phyloP scores from a whole-genome alignment of 1,140 invertebrate species.

The Medauroidea extradentata region DNA sequence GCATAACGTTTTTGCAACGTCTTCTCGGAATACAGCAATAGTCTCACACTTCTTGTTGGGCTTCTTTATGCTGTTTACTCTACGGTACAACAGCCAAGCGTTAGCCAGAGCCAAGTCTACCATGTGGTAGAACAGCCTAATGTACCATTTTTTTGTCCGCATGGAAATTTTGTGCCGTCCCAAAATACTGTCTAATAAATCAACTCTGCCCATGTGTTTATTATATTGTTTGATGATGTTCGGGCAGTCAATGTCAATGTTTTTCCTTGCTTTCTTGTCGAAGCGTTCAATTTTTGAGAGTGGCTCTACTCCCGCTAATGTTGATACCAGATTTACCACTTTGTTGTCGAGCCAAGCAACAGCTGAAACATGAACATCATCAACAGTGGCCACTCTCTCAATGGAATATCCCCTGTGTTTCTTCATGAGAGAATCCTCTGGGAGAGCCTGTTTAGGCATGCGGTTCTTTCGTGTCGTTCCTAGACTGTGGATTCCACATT shows the following conservation, averaged over 20 bases:
- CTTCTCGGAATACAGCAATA: no score
- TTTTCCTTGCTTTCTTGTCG: constrained; percentile 34
- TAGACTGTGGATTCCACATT: constrained; percentile 17
- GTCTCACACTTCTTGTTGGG: no score
- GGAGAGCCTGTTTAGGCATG: constrained; percentile 19
- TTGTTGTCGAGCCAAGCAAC: constrained; percentile 38
- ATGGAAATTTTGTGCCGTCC: constrained; percentile 29
- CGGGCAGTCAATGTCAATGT: constrained; percentile 35
- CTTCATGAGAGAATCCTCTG: constrained; percentile 22
- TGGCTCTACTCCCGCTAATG: constrained; percentile 37
- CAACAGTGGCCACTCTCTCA: constrained; percentile 11
- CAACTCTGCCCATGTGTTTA: constrained; percentile 33
- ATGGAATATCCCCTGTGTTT: constrained; percentile 18
- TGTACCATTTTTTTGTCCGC: constrained; percentile 29
- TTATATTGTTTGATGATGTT: constrained; percentile 30
- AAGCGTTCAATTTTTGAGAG: constrained; percentile 33
- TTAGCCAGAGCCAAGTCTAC: constrained; percentile 31
- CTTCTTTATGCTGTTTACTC: constrained; percentile 13
- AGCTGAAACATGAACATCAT: constrained; percentile 18
- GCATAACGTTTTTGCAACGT: no score
- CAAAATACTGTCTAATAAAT: constrained; percentile 32
- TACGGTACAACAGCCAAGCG: constrained; percentile 32
- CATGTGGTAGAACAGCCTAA: constrained; percentile 34
- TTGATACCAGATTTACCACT: constrained; percentile 38
- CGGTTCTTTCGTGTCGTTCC: constrained; percentile 22